phyloP scores from a whole-genome alignment of 1,140 invertebrate species.

The Acromyrmex echinatior region DNA sequence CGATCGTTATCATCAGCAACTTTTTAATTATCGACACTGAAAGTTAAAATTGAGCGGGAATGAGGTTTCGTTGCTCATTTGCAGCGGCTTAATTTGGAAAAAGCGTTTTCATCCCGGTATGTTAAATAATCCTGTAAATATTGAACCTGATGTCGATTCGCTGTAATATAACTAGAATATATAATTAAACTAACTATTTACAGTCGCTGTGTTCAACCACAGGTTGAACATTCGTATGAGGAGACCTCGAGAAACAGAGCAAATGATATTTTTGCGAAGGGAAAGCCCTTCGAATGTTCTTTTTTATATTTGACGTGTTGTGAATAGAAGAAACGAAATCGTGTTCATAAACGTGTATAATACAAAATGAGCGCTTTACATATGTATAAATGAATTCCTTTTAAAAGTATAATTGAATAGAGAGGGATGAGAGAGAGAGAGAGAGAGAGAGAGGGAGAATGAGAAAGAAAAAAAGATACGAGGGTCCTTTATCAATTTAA shows the following conservation, averaged over 20 bases:
- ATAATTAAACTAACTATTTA: background rate
- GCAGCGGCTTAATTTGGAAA: constrained; percentile 26
- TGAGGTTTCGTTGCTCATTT: constrained; percentile 15
- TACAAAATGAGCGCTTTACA: background rate
- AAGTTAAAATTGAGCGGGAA: constrained; percentile 20
- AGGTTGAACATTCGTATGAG: background rate
- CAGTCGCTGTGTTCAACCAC: background rate
- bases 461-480: background rate
- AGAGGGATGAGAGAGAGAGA: background rate
- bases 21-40: constrained; percentile 35
- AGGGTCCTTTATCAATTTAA: background rate
- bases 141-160: constrained; percentile 23
- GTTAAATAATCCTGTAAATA: constrained; percentile 27
- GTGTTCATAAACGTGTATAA: background rate
- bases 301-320: background rate
- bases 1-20: background rate
- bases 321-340: background rate
- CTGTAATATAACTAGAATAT: background rate
- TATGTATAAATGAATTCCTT: background rate
- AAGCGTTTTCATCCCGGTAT: constrained; percentile 10
- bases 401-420: background rate
- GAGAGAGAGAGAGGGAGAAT: background rate
- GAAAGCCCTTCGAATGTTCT: background rate
- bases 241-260: background rate
- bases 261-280: background rate